A percentile compares a stretch with the other conserved stretches of the same genome.
These are phyloP conservation scores for Manis crassicaudata DNA, from an alignment of 2,797 vertebrate species.

Conservation along the genomic window DNA sequence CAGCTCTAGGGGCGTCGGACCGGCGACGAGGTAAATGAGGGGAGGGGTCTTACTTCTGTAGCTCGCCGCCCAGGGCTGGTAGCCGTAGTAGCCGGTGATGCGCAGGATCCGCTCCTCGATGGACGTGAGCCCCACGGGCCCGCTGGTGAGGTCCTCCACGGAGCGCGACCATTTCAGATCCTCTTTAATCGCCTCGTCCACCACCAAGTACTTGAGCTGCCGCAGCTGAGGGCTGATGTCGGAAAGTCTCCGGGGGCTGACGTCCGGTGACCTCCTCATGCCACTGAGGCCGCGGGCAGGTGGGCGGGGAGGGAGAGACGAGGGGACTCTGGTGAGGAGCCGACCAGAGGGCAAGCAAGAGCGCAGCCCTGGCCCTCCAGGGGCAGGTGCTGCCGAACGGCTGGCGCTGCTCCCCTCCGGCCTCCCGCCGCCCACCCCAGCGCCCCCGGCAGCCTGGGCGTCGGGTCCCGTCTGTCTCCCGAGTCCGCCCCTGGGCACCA, in stretches of 20 bases:
- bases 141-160: conserved; percentile 95
- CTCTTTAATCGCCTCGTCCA: conserved; percentile 96
- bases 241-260: conserved; percentile 96
- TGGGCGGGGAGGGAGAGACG: background rate
- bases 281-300: conserved; percentile 78
- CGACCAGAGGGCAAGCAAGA: background rate
- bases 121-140: conserved; percentile 88
- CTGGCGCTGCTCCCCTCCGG: background rate
- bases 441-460: background rate
- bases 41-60: conserved; percentile 90
- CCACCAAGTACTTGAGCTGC: conserved; percentile 96
- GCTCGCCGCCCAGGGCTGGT: conserved; percentile 95
- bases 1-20: background rate
- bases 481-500: background rate
- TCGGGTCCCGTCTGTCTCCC: background rate
- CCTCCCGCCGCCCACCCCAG: background rate
- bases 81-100: conserved; percentile 97
- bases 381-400: background rate
- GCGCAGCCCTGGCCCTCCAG: background rate
- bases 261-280: conserved; percentile 95
- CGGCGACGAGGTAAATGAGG: accelerated
- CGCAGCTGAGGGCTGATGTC: conserved; percentile 98
- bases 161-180: conserved; percentile 96
- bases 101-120: conserved; percentile 96
- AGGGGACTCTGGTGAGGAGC: background rate